phyloP scores from a whole-genome alignment of 2,113 vertebrate species.

The Phyllopteryx taeniolatus region DNA sequence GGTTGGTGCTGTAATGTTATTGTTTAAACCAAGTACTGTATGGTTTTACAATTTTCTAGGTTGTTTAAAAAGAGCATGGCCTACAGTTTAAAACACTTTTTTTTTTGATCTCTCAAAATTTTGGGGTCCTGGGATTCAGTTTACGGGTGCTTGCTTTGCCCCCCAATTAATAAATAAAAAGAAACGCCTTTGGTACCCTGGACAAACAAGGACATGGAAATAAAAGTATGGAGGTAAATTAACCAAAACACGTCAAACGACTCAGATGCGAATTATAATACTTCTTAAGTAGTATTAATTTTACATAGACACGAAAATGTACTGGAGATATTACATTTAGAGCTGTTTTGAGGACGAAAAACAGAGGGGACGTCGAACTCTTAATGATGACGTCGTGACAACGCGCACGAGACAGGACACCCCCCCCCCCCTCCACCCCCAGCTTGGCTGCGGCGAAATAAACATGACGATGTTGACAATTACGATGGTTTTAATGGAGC shows the following conservation, averaged over 20 bases:
- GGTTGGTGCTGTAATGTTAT: too few relatives aligned
- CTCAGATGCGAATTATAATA: background rate
- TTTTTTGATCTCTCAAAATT: background rate
- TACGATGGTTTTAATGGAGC: background rate
- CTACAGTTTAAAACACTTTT: too few relatives aligned
- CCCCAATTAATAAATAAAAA: too few relatives aligned
- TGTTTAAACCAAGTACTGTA: too few relatives aligned
- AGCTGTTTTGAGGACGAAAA: background rate
- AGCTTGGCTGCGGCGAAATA: slow-evolving; percentile 33
- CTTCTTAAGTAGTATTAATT: background rate
- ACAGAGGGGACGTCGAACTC: background rate
- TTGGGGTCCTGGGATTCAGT: too few relatives aligned
- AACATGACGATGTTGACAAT: slow-evolving; percentile 54
- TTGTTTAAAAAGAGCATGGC: too few relatives aligned
- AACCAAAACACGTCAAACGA: background rate
- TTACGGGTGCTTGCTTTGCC: background rate
- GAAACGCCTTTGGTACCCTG: too few relatives aligned
- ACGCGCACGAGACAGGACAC: slow-evolving; percentile 9
- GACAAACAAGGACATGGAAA: background rate
- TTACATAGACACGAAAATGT: background rate
- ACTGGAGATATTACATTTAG: background rate
- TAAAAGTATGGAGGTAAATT: background rate
- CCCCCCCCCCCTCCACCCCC: slow-evolving; percentile 1
- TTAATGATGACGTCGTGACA: slow-evolving; percentile 32
- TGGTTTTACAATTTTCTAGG: too few relatives aligned